Evolutionary conservation across 2,888 invertebrate species (phyloP).

Genomic region (Drosophila maculinotata): DNA sequence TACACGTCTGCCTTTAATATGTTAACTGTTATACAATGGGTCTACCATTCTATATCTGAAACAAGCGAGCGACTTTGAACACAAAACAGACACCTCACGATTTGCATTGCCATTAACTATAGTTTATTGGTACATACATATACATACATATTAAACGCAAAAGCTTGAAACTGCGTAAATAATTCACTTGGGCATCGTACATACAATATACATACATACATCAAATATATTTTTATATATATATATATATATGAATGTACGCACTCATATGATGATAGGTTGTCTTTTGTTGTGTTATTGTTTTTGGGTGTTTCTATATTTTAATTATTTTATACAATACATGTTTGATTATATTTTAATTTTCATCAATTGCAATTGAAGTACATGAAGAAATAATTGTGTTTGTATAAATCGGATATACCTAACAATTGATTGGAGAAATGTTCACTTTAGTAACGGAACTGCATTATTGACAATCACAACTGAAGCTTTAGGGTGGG

Average conservation of each 20-base stretch:
- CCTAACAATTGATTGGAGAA: conserved; percentile 11
- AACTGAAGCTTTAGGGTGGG: conserved; percentile 10
- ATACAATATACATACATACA: conserved; percentile 10
- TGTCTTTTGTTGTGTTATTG: conserved; percentile 17
- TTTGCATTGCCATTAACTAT: conserved; percentile 34
- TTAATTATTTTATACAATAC: conserved; percentile 40
- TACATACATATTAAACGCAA: conserved; percentile 30
- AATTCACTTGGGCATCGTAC: conserved; percentile 24
- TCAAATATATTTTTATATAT: conserved; percentile 9
- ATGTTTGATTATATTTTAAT: conserved; percentile 31
- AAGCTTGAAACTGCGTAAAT: conserved; percentile 23
- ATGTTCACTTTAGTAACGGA: neutral
- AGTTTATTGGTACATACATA: conserved; percentile 49
- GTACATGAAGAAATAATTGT: conserved; percentile 29
- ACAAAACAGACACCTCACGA: conserved; percentile 2
- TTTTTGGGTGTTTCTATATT: conserved; percentile 19
- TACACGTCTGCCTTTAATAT: no score
- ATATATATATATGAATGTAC: conserved; percentile 3
- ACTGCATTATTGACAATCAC: conserved; percentile 5
- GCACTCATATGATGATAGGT: conserved; percentile 1
- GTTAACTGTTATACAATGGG: no score
- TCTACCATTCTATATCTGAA: no score
- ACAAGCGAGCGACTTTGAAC: neutral
- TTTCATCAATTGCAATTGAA: conserved; percentile 28
- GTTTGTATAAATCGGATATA: conserved; percentile 7